Percentiles rank a stretch among this genome's conserved stretches.
phyloP scores from a whole-genome alignment of 2,113 vertebrate species.

The Acanthochromis polyacanthus region DNA sequence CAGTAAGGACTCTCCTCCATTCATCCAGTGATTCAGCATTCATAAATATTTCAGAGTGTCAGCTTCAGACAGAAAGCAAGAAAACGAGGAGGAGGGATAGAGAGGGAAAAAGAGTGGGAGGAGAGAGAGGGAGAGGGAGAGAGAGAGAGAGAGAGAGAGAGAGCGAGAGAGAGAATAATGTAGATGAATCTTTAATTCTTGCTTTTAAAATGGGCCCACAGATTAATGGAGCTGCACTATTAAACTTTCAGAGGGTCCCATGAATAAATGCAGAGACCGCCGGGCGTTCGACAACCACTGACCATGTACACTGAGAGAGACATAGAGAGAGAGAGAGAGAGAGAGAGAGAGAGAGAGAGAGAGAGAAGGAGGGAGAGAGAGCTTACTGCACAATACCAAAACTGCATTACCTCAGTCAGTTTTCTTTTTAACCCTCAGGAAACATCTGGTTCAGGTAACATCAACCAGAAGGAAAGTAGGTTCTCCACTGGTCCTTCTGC shows the following conservation, averaged over 20 bases:
- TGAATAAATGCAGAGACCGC: conserved; percentile 77
- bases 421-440: neutral
- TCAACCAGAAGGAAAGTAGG: neutral
- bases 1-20: conserved; percentile 32
- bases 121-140: neutral
- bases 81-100: conserved; percentile 1
- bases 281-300: conserved; percentile 51
- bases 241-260: conserved; percentile 76
- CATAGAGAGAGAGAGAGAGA: no score
- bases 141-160: neutral
- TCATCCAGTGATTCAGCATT: conserved; percentile 78
- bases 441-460: conserved; percentile 2
- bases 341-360: conserved; percentile 18
- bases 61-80: conserved; percentile 50
- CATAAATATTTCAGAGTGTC: conserved; percentile 78
- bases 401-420: neutral
- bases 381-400: neutral
- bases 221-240: conserved; percentile 81
- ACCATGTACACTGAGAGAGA: conserved; percentile 2
- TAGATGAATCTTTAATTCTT: conserved; percentile 82
- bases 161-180: conserved; percentile 36
- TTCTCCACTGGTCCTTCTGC: no score
- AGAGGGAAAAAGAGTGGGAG: conserved; percentile 2
- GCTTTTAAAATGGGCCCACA: conserved; percentile 75
- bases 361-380: neutral